Evolutionary conservation across 2,797 vertebrate genomes (phyloP), one percentile per base, ranked within the genome.

Genomic region (Chaetophractus vellerosus): DNA sequence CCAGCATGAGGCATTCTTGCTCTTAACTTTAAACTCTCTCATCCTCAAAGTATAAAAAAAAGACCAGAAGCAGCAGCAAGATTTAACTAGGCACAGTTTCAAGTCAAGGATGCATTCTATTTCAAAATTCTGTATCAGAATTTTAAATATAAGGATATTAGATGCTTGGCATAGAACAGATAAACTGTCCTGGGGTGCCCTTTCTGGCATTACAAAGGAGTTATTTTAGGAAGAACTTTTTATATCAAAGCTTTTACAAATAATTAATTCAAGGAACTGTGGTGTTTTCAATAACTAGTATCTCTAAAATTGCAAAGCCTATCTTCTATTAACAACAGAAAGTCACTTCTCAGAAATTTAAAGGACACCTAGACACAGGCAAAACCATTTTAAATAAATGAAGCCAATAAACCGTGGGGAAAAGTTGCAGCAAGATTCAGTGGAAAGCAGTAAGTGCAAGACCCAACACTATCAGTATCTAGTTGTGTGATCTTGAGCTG

Each of bases 151-250:
- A 85, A 69, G 23, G 57, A 48, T 82, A 94, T 68, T 88, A 45
- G 21, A 64, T 74, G 31, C 91, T 90, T 83, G 69, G 16, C 52
- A 50, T 9, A 90, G 69, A 88, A 81, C n/a, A 95, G 89, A 90
- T 59, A 94, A 68, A 90, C 75, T 86, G 57, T 95, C 72, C 81
- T 95, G 87, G 36, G 82, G 41, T 94, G 57, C 41, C 81, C 76
- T 94, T 90, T 90, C 23, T 92, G 72, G 50, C 59, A 84, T 92
- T 82, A 66, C 72, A 96, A 91, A 89, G 28, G n/a, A 95, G 63
- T 95, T 91, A 92, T 82, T 97, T 94, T 89, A 78, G 80, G 86
- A 87, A 79, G 14, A 55, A 75, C 24, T 79, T 97, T 93, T 96
- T 88, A 86, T 90, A 90, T 91, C 36, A 61, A 81, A 89, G 48